Percentiles rank a stretch among this genome's conserved stretches.
Evolutionary conservation across 2,888 invertebrate genomes (phyloP).

Genomic region (Campaea margaritaria): DNA sequence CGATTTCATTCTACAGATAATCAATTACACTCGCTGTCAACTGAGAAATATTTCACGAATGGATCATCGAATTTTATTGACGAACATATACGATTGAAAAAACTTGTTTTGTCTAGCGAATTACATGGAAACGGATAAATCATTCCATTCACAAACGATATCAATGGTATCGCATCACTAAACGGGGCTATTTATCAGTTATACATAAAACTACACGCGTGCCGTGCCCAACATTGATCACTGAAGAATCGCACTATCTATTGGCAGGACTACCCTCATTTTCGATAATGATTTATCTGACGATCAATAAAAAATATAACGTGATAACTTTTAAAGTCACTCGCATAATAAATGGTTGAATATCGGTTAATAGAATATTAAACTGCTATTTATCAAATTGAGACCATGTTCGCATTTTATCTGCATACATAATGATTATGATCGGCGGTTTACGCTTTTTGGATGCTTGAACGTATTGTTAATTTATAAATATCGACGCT

Average conservation of each 20-base stretch:
- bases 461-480: slow-evolving; percentile 37
- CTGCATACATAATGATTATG: slow-evolving; percentile 61
- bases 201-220: slow-evolving; percentile 72
- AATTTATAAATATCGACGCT: slow-evolving; percentile 25
- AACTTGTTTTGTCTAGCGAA: slow-evolving; percentile 64
- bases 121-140: slow-evolving; percentile 74
- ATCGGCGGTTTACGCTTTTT: slow-evolving; percentile 30
- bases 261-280: slow-evolving; percentile 72
- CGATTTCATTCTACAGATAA: slow-evolving; percentile 30
- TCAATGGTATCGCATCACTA: slow-evolving; percentile 72
- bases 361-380: slow-evolving; percentile 76
- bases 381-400: slow-evolving; percentile 67
- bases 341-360: slow-evolving; percentile 54
- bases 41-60: slow-evolving; percentile 56
- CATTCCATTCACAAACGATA: slow-evolving; percentile 67
- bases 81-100: slow-evolving; percentile 54
- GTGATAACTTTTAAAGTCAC: slow-evolving; percentile 34
- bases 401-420: slow-evolving; percentile 61
- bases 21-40: slow-evolving; percentile 38
- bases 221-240: slow-evolving; percentile 69
- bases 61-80: slow-evolving; percentile 58
- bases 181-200: slow-evolving; percentile 75
- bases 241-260: slow-evolving; percentile 67
- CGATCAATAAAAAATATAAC: slow-evolving; percentile 37
- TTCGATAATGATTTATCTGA: slow-evolving; percentile 69